A percentile compares a stretch with the other conserved stretches of the same genome.
These are phyloP conservation scores for Gallirallus australis DNA, from an alignment of 2,797 vertebrate genomes.

Conservation along the genomic window DNA sequence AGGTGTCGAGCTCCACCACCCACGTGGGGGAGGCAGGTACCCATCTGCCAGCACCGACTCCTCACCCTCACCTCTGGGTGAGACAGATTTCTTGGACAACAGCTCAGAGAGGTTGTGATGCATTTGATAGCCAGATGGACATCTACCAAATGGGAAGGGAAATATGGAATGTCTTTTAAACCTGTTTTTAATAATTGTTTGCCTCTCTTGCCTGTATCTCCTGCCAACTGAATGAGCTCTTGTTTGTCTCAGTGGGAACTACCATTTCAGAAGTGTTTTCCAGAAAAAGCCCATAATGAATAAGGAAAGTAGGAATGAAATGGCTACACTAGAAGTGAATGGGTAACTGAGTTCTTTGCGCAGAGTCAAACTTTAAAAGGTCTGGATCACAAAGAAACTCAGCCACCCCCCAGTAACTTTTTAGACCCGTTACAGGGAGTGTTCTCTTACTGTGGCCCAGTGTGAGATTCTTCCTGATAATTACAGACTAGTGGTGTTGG, in stretches of 20 bases:
- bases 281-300: background rate
- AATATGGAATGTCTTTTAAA: background rate
- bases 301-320: background rate
- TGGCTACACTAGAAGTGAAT: background rate
- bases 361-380: background rate
- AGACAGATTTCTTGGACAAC: background rate
- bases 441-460: background rate
- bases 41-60: background rate
- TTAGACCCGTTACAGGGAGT: background rate
- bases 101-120: background rate
- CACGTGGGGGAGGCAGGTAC: background rate
- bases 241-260: background rate
- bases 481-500: background rate
- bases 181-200: background rate
- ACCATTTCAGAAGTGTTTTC: background rate
- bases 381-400: background rate
- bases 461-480: background rate
- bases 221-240: rapidly evolving
- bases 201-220: background rate
- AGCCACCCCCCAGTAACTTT: background rate
- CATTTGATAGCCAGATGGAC: background rate
- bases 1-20: background rate
- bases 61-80: background rate
- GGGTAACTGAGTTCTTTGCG: background rate
- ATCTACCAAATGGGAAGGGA: background rate